phyloP scores from a whole-genome alignment of 2,113 vertebrate species.

The Pygoscelis antarcticus region DNA sequence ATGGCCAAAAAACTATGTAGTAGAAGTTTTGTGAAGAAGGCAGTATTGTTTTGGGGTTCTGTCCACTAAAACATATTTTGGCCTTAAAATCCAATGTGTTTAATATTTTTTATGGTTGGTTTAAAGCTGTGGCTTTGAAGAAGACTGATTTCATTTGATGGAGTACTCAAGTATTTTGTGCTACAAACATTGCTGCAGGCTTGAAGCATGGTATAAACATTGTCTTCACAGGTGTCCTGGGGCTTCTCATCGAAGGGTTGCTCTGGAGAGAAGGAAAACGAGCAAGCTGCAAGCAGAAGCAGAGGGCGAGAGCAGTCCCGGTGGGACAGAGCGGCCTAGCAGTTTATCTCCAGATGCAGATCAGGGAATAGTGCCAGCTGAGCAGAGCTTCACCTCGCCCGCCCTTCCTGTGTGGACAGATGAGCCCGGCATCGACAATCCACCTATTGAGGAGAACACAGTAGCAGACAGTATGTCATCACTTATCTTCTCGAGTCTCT shows the following conservation, averaged over 20 bases:
- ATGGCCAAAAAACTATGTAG: not conserved
- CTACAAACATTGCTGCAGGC: not conserved
- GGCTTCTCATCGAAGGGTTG: constrained; percentile 84
- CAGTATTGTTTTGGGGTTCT: not conserved
- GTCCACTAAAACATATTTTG: not conserved
- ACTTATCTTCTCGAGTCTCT: not conserved
- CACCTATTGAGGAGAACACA: constrained; percentile 88
- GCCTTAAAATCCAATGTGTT: not conserved
- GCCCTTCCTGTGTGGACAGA: constrained; percentile 82
- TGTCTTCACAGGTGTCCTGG: constrained; percentile 87
- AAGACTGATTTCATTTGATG: not conserved
- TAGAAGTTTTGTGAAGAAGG: not conserved
- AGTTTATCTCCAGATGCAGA: constrained; percentile 69
- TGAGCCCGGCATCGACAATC: constrained; percentile 89
- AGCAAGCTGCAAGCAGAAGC: constrained; percentile 69
- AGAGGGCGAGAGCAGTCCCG: constrained; percentile 68
- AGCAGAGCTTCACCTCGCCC: constrained; percentile 65
- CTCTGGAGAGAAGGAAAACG: constrained; percentile 78
- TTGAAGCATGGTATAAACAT: not conserved
- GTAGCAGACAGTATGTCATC: constrained; percentile 86
- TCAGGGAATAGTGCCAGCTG: constrained; percentile 59
- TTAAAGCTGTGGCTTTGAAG: not conserved
- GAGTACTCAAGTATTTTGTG: not conserved
- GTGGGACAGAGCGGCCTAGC: constrained; percentile 74
- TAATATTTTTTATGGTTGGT: not conserved